Conservation (phyloP, 2,797 vertebrate species). For the Paratrypauchen microcephalus region DNA sequence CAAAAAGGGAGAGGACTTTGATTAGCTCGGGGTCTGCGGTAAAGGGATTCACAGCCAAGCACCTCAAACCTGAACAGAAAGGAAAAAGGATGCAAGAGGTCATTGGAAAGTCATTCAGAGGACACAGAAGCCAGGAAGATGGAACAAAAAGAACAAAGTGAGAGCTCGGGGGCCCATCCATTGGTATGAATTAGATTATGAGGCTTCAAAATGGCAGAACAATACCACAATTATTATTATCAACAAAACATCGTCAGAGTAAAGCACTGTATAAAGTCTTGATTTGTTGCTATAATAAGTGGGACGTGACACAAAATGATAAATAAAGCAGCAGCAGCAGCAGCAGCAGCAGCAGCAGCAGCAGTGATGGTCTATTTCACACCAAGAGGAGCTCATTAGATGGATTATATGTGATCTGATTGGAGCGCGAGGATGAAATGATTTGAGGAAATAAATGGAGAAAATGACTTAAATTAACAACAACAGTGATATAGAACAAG, state of each 20-base stretch:
- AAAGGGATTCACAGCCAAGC: constrained; percentile 43
- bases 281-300: constrained; percentile 18
- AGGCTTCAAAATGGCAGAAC: constrained; percentile 22
- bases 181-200: constrained; percentile 17
- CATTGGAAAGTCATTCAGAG: constrained; percentile 16
- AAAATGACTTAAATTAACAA: constrained; percentile 2
- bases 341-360: constrained; percentile 11
- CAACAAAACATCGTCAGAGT: constrained; percentile 13
- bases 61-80: constrained; percentile 32
- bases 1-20: constrained; percentile 52
- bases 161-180: constrained; percentile 33
- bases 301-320: constrained; percentile 28
- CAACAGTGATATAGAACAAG: not conserved
- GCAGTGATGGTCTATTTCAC: constrained; percentile 33
- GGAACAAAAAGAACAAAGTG: constrained; percentile 10
- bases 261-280: constrained; percentile 20
- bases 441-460: constrained; percentile 26
- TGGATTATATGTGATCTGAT: constrained; percentile 42
- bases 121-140: constrained; percentile 22
- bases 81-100: constrained; percentile 26
- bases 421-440: constrained; percentile 24
- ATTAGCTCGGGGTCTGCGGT: constrained; percentile 53
- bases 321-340: not conserved
- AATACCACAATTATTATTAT: constrained; percentile 14
- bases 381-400: constrained; percentile 43